Conservation (phyloP, 2,888 invertebrate species). For the Aleiodes alternator region DNA sequence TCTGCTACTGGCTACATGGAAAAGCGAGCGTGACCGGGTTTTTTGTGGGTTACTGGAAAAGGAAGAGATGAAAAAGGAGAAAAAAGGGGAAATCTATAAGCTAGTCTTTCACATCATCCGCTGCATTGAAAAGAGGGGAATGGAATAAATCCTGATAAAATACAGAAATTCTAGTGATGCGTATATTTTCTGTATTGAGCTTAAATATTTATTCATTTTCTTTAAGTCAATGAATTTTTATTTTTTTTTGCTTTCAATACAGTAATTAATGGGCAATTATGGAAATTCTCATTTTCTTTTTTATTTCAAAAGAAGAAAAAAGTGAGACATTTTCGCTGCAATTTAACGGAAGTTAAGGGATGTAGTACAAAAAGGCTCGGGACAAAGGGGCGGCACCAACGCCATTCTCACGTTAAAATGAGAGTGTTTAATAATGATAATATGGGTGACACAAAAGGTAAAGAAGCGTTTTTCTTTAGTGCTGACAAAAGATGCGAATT, state of each 20-base stretch:
- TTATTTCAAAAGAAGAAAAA: background rate
- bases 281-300: too few species aligned
- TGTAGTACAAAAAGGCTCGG: background rate
- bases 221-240: background rate
- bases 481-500: too few species aligned
- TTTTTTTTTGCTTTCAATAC: too few species aligned
- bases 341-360: conserved; percentile 11
- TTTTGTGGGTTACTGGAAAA: conserved; percentile 10
- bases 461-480: too few species aligned
- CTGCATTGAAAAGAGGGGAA: background rate
- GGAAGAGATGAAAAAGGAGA: background rate
- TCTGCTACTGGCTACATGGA: conserved; percentile 8
- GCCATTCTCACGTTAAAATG: background rate
- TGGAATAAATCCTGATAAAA: background rate
- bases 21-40: conserved; percentile 20
- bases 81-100: background rate
- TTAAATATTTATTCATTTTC: background rate
- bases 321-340: conserved; percentile 13
- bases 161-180: background rate
- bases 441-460: background rate
- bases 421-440: background rate
- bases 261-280: too few species aligned
- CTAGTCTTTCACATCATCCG: background rate
- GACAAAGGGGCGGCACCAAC: conserved; percentile 10
- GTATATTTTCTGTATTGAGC: background rate